Evolutionary conservation across 64 coral and sea anemone genomes (phyloP).

Genomic region (Catalaphyllia jardinei): DNA sequence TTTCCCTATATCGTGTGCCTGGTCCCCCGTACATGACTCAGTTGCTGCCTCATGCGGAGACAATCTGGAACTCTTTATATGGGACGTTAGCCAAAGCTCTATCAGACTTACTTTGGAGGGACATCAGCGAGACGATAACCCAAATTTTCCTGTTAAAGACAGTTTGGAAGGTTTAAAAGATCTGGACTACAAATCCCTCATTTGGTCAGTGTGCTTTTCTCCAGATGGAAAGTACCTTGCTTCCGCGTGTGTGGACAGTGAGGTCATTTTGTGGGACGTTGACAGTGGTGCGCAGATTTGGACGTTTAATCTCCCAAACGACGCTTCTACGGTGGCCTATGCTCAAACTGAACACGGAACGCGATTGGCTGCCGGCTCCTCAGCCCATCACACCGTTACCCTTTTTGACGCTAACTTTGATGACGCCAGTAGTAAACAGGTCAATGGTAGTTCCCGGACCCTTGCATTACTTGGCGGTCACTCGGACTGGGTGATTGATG

Average conservation of each 20-base stretch:
- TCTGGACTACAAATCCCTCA: no score
- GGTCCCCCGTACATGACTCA: constrained; percentile 42
- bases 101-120: no score
- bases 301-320: constrained; percentile 49
- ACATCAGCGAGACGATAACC: no score
- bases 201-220: no score
- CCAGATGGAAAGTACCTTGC: no score
- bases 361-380: constrained; percentile 47
- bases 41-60: no score
- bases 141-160: not conserved
- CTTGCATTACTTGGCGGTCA: constrained; percentile 57
- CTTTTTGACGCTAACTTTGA: constrained; percentile 29
- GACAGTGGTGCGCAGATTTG: constrained; percentile 22
- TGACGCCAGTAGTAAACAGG: not conserved
- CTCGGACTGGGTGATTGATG: constrained; percentile 53
- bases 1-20: constrained; percentile 50
- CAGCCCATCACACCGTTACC: constrained; percentile 53
- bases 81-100: no score
- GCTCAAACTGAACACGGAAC: constrained; percentile 40
- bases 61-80: no score
- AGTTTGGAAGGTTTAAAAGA: constrained; percentile 47
- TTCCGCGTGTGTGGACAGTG: no score
- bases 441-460: constrained; percentile 14
- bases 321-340: constrained; percentile 41
- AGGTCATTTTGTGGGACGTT: no score